phyloP scores from a whole-genome alignment of 2,113 vertebrate genomes.

The Raja brachyura region DNA sequence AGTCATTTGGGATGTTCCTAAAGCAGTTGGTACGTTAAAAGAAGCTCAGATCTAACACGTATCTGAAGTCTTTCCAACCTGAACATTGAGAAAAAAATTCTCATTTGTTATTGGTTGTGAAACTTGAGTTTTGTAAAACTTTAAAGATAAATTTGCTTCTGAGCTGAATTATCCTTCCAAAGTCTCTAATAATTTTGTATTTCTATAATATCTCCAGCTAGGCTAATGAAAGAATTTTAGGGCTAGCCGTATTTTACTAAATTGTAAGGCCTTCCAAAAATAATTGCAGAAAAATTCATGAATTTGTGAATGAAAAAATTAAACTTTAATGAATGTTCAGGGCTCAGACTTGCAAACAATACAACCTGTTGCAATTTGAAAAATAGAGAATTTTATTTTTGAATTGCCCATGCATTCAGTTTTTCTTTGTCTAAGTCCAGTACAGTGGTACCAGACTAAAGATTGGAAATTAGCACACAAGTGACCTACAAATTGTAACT shows the following conservation, averaged over 20 bases:
- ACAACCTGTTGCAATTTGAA: not conserved
- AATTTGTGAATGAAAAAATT: not conserved
- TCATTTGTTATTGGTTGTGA: not conserved
- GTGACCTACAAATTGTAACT: too few relatives aligned
- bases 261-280: not conserved
- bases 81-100: not conserved
- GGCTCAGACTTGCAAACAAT: not conserved
- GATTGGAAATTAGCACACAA: not conserved
- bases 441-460: not conserved
- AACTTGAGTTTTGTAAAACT: not conserved
- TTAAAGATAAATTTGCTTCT: not conserved
- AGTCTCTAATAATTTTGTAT: not conserved
- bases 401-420: not conserved
- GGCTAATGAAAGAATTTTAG: not conserved
- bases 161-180: not conserved
- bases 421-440: not conserved
- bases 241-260: not conserved
- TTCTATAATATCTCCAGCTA: not conserved
- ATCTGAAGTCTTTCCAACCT: not conserved
- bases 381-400: not conserved
- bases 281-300: not conserved
- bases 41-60: not conserved
- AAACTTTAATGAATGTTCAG: not conserved
- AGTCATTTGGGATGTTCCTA: conserved; percentile 82
- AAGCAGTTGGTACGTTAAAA: conserved; percentile 73